Evolutionary conservation across 2,888 invertebrate genomes (phyloP), one percentile per base, ranked within the genome.

Genomic region (Lissocephala sabroskyi): DNA sequence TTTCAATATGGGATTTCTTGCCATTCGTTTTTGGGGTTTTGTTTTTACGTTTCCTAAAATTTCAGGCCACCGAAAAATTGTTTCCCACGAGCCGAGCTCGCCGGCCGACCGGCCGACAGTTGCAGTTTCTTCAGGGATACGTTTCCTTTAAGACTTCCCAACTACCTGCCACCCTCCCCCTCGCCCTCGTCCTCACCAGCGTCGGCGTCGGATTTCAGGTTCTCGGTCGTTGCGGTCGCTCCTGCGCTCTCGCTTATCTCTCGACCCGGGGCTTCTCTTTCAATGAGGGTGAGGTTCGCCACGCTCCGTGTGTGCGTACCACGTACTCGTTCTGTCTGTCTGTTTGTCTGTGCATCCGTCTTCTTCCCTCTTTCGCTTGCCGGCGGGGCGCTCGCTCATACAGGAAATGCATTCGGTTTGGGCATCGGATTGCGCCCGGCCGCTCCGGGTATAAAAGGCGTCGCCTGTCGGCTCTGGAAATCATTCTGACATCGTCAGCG

Each of bases 401-500:
- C 73, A 74, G 73, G 73, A 74, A 74, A 76, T 76, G 73, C 70
- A 74, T 62, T 73, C 71, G 52, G 64, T 57, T n/a, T 52, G 56
- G 62, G 59, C 56, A 45, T 29, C 33, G 46, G 58, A 55, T 52
- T 56, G 49, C 46, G 23, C 52, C 40, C 45, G 45, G 58, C 56
- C 54, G 14, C 43, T 61, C 26, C 41, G 65, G 62, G 74, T 82
- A 82, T 82, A 82, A 80, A 82, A 80, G 81, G 53, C 60, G 50
- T 47, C 53, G 65, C 40, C 59, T 57, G 49, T 56, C 50, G 48
- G 44, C 70, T 76, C 58, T 35, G 56, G 51, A 65, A 71, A 77
- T 79, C 82, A 82, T 82, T 82, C 81, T 77, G 74, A 77, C 71
- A 61, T 68, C 68, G 79, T 77, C 80, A 65, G 65, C 67, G 68